Conservation (phyloP, 2,797 vertebrate species). For the Phrynocephalus guinanensis region DNA sequence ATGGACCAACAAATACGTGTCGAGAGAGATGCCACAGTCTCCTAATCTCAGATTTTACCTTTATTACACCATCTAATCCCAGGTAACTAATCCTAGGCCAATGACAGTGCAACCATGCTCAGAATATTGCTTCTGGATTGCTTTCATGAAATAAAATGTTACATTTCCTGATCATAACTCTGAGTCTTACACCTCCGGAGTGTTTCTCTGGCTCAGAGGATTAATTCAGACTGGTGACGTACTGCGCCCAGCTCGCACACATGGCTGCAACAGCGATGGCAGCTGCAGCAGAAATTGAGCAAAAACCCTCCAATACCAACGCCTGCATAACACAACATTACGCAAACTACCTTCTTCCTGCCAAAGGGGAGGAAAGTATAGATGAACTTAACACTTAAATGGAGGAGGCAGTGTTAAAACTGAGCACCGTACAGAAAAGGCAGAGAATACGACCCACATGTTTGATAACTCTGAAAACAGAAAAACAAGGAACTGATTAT, state of each 20-base stretch:
- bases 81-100: background rate
- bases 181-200: background rate
- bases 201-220: background rate
- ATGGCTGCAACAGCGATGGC: background rate
- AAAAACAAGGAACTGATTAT: background rate
- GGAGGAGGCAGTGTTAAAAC: background rate
- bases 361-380: rapidly evolving
- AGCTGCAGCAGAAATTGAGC: background rate
- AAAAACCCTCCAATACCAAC: background rate
- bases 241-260: too few species aligned
- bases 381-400: too few species aligned
- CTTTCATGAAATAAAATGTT: background rate
- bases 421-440: background rate
- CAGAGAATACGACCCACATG: too few species aligned
- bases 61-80: background rate
- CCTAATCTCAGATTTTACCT: background rate
- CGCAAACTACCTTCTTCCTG: background rate
- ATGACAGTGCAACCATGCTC: background rate
- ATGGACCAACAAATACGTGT: background rate
- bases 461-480: background rate
- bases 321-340: background rate
- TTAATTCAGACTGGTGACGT: background rate
- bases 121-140: background rate
- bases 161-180: too few species aligned
- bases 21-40: background rate